Base-by-base conservation (phyloP, 1,140 invertebrate genomes). In the Drosophila tsacasi region DNA sequence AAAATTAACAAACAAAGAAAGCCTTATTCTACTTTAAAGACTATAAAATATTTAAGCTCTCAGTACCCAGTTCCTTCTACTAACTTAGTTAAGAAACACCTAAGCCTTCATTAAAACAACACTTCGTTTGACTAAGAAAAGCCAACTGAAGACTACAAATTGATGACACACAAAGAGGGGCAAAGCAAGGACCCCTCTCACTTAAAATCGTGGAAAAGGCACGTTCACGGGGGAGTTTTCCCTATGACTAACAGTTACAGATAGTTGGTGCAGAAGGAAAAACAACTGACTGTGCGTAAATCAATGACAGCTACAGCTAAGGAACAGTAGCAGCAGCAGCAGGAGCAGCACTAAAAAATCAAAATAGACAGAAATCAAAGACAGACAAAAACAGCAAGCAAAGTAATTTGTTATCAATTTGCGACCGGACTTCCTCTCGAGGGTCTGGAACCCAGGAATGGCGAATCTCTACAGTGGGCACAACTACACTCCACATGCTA, bases 371-470 rank as follows among this genome's bases (percentile, higher is more conserved):
- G 55, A 78, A 77, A 59, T 75, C 52, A 59, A 44, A 55, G 42
- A 10, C 63, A 71, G 46, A 62, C 42, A 57, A 57, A 63, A 46
- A 55, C 60, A 58, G 54, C 60, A 61, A 49, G 49, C 76, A 77
- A 76, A 78, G 57, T 76, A 67, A 67, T 78, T 78, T 76, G 65
- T 61, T 76, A 77, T 77, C 72, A 77, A 77, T 77, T 67, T 77
- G 63, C 67, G 66, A 60, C 27, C 32, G 67, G 49, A 61, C 67
- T 73, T 55, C 23, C 72, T 52, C 54, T 60, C 54, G 44, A 60
- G 65, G 69, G 30, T 15, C 37, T 37, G 32, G 49, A 54, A 15
- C 23, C 46, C 46, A 37, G 42, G 66, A 37, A 67, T 39, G 27
- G 49, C 39, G 47, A 67, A 37, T 52, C 32, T 72, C 39, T 72